Conservation (phyloP, 2,888 invertebrate species). For the Meganola albula region DNA sequence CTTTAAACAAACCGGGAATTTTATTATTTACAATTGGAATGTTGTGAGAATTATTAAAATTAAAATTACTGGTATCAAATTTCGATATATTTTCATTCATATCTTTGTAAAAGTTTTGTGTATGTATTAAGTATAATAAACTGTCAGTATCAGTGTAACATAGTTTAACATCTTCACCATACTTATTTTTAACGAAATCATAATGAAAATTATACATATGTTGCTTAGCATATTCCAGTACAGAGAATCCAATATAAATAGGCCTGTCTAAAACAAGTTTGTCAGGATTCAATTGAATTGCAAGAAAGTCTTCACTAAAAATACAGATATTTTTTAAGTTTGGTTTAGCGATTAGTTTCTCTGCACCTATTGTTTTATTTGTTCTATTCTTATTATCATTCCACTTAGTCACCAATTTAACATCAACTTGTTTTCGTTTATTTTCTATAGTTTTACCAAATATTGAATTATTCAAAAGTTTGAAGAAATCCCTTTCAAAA, state of each 20-base stretch:
- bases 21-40: constrained; percentile 3
- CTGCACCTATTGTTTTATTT: constrained; percentile 2
- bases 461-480: constrained; percentile 8
- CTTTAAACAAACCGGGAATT: constrained; percentile 11
- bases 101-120: constrained; percentile 5
- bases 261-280: constrained; percentile 2
- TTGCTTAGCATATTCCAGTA: constrained; percentile 2
- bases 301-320: constrained; percentile 2
- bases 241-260: constrained; percentile 4
- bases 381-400: neutral
- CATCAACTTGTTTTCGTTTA: constrained; percentile 6
- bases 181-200: neutral
- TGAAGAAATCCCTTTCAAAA: constrained; percentile 10
- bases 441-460: constrained; percentile 13
- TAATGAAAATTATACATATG: constrained; percentile 4
- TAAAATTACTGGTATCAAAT: constrained; percentile 8
- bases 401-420: constrained; percentile 1
- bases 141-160: constrained; percentile 11
- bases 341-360: neutral
- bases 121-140: constrained; percentile 8
- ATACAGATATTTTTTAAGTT: neutral
- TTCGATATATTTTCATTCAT: neutral
- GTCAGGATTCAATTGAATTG: neutral
- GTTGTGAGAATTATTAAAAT: neutral
- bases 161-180: neutral